Percentiles rank a stretch among this genome's conserved stretches.
Conservation (phyloP, 2,797 vertebrate genomes). For the Sebastes itinus region DNA sequence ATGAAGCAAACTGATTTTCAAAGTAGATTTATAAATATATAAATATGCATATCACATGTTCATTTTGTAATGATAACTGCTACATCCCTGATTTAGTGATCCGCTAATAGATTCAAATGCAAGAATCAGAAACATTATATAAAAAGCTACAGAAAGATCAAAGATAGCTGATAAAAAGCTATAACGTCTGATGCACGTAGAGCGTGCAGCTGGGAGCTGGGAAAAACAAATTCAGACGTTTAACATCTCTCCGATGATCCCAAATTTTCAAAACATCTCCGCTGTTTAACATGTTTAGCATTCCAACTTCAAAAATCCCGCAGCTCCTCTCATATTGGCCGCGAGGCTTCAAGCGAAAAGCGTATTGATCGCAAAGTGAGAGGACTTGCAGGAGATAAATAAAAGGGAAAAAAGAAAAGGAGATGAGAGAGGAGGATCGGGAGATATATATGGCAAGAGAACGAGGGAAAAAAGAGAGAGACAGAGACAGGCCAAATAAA, state of each 20-base stretch:
- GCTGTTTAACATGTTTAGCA: conserved; percentile 80
- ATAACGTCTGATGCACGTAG: conserved; percentile 72
- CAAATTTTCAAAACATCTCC: conserved; percentile 76
- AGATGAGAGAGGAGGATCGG: conserved; percentile 64
- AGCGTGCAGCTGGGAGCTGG: conserved; percentile 67
- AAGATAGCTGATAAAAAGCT: conserved; percentile 73
- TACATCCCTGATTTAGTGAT: conserved; percentile 68
- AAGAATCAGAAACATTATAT: conserved; percentile 69
- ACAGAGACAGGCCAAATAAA: conserved; percentile 73
- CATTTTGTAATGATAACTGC: conserved; percentile 64
- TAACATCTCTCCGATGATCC: conserved; percentile 74
- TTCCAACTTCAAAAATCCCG: conserved; percentile 77
- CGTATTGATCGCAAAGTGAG: conserved; percentile 77
- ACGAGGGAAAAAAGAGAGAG: conserved; percentile 46
- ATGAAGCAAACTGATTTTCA: conserved; percentile 60
- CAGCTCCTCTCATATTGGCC: conserved; percentile 64
- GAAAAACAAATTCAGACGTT: conserved; percentile 80
- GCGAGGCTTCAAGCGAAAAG: conserved; percentile 69
- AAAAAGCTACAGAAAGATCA: conserved; percentile 71
- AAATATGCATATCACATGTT: conserved; percentile 65
- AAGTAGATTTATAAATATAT: conserved; percentile 63
- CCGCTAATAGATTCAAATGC: conserved; percentile 72
- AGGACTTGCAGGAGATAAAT: conserved; percentile 71
- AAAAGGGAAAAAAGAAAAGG: conserved; percentile 66
- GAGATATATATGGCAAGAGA: conserved; percentile 56